Evolutionary conservation across 1,140 invertebrate genomes (phyloP).

Genomic region (Ips nitidus): DNA sequence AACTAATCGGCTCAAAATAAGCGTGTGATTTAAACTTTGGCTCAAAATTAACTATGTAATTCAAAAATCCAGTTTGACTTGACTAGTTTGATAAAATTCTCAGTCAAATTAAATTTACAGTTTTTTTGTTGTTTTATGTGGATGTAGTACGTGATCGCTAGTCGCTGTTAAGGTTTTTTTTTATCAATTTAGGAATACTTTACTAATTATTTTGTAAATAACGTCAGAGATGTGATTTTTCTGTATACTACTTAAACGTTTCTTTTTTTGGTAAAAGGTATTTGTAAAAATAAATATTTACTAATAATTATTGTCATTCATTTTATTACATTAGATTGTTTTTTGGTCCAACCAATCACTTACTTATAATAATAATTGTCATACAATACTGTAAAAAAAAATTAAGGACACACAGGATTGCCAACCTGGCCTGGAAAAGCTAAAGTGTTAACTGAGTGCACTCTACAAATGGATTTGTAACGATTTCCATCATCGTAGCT

Average conservation of each 20-base stretch:
- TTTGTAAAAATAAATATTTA: conserved; percentile 46
- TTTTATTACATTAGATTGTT: neutral
- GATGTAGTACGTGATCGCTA: neutral
- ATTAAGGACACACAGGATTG: conserved; percentile 45
- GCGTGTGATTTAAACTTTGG: too few species aligned
- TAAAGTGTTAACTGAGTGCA: conserved; percentile 46
- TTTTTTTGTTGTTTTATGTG: neutral
- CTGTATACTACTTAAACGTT: conserved; percentile 42
- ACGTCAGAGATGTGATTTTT: conserved; percentile 48
- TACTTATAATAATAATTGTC: too few species aligned
- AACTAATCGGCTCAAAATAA: too few species aligned
- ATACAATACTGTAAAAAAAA: neutral
- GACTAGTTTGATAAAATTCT: too few species aligned
- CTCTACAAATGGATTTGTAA: conserved; percentile 47
- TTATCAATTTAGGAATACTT: conserved; percentile 11
- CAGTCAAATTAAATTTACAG: neutral
- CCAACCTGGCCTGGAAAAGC: conserved; percentile 48
- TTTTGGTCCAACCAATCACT: too few species aligned
- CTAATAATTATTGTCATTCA: conserved; percentile 32
- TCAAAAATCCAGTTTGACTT: too few species aligned
- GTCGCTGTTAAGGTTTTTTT: conserved; percentile 12
- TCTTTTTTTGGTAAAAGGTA: conserved; percentile 44
- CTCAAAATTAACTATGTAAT: too few species aligned
- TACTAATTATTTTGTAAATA: conserved; percentile 28
- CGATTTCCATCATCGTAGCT: conserved; percentile 33